These are phyloP conservation scores for Hanleya hanleyi DNA, from an alignment of 2,888 invertebrate genomes.

Conservation along the genomic window DNA sequence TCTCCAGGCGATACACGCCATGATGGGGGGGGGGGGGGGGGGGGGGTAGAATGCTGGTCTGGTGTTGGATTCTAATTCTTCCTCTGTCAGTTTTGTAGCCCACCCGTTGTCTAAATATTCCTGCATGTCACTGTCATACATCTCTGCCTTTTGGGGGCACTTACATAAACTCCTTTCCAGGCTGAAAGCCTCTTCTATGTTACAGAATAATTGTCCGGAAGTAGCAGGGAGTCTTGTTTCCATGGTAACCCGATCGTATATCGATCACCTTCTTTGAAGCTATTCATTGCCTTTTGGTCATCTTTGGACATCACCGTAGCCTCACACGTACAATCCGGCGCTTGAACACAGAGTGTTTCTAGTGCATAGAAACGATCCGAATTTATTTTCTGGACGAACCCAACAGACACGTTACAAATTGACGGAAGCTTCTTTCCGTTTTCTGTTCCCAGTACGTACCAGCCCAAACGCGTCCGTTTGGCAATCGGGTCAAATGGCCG, in stretches of 20 bases:
- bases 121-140: conserved; percentile 6
- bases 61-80: background rate
- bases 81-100: background rate
- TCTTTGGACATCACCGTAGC: background rate
- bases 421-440: background rate
- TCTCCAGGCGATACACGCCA: conserved; percentile 20
- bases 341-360: conserved; percentile 15
- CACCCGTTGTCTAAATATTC: conserved; percentile 11
- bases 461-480: conserved; percentile 18
- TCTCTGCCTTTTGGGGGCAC: conserved; percentile 2
- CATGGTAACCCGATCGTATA: conserved; percentile 15
- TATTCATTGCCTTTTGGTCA: background rate
- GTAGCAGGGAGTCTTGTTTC: conserved; percentile 12
- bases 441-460: conserved; percentile 18
- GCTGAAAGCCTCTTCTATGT: conserved; percentile 10
- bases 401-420: conserved; percentile 8
- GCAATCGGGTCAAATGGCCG: conserved; percentile 17
- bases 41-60: conserved; percentile 13
- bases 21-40: conserved; percentile 19
- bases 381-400: conserved; percentile 14
- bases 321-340: conserved; percentile 9
- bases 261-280: background rate
- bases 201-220: conserved; percentile 15
- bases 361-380: conserved; percentile 13
- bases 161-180: conserved; percentile 14